Evolutionary conservation across 1,140 invertebrate species (phyloP).

Genomic region (Lasioglossum baleicum): DNA sequence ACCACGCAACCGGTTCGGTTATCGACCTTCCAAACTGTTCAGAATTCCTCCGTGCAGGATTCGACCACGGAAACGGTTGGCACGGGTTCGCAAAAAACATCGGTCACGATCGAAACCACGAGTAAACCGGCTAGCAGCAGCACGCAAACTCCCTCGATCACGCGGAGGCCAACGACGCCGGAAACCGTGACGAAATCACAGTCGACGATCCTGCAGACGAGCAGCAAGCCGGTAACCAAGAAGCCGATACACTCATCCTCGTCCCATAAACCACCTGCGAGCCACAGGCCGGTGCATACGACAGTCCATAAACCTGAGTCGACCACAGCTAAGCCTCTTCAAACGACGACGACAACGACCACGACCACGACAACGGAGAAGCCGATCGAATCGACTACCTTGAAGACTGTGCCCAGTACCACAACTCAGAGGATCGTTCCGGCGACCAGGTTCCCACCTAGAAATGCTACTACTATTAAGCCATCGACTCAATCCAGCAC

Average conservation of each 20-base stretch:
- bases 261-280: slow-evolving; percentile 28
- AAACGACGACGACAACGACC: slow-evolving; percentile 45
- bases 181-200: slow-evolving; percentile 28
- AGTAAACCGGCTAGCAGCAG: slow-evolving; percentile 25
- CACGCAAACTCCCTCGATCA: slow-evolving; percentile 1
- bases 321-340: slow-evolving; percentile 45
- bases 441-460: slow-evolving; percentile 81
- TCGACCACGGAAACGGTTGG: slow-evolving; percentile 31
- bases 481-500: slow-evolving; percentile 38
- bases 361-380: slow-evolving; percentile 46
- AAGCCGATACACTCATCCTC: slow-evolving; percentile 56
- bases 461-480: slow-evolving; percentile 73
- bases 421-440: slow-evolving; percentile 67
- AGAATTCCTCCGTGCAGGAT: slow-evolving; percentile 49
- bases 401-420: slow-evolving; percentile 58
- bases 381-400: slow-evolving; percentile 44
- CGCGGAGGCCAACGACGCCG: slow-evolving; percentile 18
- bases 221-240: slow-evolving; percentile 50
- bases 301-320: slow-evolving; percentile 26
- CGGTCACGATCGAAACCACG: slow-evolving; percentile 22
- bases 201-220: slow-evolving; percentile 50
- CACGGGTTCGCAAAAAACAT: slow-evolving; percentile 25
- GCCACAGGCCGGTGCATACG: slow-evolving; percentile 42
- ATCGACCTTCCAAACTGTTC: slow-evolving; percentile 75
- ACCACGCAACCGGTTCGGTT: slow-evolving; percentile 70